Base-by-base conservation (phyloP, 2,888 invertebrate species). In the Xanthia icteritia region DNA sequence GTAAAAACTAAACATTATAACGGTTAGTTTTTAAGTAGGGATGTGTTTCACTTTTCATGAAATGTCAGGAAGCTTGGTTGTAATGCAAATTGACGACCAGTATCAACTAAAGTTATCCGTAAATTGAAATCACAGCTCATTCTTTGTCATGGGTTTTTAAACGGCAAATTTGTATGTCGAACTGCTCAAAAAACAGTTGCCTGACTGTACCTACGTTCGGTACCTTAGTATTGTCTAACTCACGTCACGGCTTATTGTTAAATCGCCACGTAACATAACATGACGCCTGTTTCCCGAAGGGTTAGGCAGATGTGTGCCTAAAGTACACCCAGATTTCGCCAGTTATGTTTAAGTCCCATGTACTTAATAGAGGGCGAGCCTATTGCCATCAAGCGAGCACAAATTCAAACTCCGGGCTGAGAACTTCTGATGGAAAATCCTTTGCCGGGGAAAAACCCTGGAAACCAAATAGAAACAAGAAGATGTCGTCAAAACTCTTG, bases 401-500 rank as follows among this genome's bases (percentile, higher is more conserved):
- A 39, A 39, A 39, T 39, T 39, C 9, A 39, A 39, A 9, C 39
- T 39, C 39, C 39, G 39, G 39, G 39, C 39, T 8, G 39, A 39
- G 39, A 8, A 39, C 39, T 39, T 39, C 9, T 39, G 39, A 39
- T 39, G 9, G 39, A 39, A 39, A 39, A 39, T 8, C 39, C 9
- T 0, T 9, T 39, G 0, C 39, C 39, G 8, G 39, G 8, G 39
- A 39, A 39, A 39, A 39, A 39, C 8, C 39, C 39, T 39, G 39
- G 39, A 8, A 39, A 39, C 39, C 39, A 39, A 39, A 39, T 1
- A 42, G 42, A 42, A 42, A 42, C 42, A 48, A 63, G 81, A 82
- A 84, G 56, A 61, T 56, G 2, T 72, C 83, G 61, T 69, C 79
- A 71, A 83, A 92, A 92, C 96, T 95, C 93, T 90, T 91, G 96